Evolutionary conservation across 2,113 vertebrate genomes (phyloP).

Genomic region (Sciurus niger): DNA sequence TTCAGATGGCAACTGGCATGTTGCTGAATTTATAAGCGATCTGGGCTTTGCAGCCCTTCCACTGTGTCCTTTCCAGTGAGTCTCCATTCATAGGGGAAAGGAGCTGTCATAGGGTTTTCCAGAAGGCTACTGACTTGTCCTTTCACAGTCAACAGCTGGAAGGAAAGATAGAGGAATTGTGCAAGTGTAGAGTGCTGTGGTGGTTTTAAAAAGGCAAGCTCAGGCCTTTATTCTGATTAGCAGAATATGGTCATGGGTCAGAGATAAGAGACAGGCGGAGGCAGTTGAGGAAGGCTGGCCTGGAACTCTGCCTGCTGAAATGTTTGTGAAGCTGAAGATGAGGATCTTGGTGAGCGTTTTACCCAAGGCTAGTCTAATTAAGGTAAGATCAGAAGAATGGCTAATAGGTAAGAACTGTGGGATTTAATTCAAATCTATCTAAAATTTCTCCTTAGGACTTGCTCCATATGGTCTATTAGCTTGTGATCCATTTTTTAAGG

Average conservation of each 20-base stretch:
- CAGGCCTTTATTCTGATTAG: slow-evolving; percentile 18
- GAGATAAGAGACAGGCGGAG: slow-evolving; percentile 51
- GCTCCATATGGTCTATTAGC: not conserved
- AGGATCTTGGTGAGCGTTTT: not conserved
- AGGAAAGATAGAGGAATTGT: not conserved
- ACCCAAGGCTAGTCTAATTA: not conserved
- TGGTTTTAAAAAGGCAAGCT: not conserved
- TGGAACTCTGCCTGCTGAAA: not conserved
- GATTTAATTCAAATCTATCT: not conserved
- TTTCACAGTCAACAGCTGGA: not conserved
- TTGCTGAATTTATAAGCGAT: not conserved
- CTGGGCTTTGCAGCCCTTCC: not conserved
- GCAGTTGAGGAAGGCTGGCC: not conserved
- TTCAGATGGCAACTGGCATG: not conserved
- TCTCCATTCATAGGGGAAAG: not conserved
- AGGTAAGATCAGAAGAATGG: not conserved
- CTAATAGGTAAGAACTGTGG: not conserved
- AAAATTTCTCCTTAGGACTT: not conserved
- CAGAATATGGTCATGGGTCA: slow-evolving; percentile 52
- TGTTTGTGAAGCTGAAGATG: not conserved
- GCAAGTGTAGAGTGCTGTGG: not conserved
- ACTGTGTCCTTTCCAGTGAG: not conserved
- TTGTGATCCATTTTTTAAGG: not conserved
- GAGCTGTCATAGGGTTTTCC: not conserved
- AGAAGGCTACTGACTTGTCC: not conserved